phyloP scores from a whole-genome alignment of 2,113 vertebrate genomes.

The Strix uralensis region DNA sequence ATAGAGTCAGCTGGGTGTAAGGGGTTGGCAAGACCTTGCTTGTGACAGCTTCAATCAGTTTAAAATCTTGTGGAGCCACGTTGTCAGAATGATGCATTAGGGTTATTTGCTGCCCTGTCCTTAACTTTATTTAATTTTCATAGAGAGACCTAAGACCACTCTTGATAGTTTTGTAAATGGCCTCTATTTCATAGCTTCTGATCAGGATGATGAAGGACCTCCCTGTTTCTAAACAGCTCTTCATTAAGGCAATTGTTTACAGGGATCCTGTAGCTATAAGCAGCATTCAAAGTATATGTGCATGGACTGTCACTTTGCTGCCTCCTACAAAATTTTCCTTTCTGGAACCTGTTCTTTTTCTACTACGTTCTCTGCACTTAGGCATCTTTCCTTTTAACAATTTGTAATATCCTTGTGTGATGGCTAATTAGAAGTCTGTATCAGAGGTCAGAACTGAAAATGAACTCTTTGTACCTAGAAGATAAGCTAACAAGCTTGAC shows the following conservation, averaged over 20 bases:
- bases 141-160: not conserved
- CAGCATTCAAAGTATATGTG: not conserved
- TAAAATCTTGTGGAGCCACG: not conserved
- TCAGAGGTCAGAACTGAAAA: not conserved
- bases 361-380: not conserved
- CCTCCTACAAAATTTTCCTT: not conserved
- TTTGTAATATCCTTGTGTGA: not conserved
- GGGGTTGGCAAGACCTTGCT: not conserved
- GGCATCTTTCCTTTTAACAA: not conserved
- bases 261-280: not conserved
- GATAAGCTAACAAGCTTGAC: not conserved
- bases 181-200: not conserved
- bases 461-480: not conserved
- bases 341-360: not conserved
- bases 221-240: not conserved
- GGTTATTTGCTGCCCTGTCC: not conserved
- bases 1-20: not conserved
- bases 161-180: not conserved
- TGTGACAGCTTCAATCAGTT: not conserved
- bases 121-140: not conserved
- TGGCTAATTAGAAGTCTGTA: not conserved
- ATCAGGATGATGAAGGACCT: not conserved
- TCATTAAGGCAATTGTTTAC: not conserved
- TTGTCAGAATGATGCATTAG: not conserved
- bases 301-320: not conserved